Base-by-base conservation (phyloP, 2,797 vertebrate genomes). In the Xiphophorus birchmanni region DNA sequence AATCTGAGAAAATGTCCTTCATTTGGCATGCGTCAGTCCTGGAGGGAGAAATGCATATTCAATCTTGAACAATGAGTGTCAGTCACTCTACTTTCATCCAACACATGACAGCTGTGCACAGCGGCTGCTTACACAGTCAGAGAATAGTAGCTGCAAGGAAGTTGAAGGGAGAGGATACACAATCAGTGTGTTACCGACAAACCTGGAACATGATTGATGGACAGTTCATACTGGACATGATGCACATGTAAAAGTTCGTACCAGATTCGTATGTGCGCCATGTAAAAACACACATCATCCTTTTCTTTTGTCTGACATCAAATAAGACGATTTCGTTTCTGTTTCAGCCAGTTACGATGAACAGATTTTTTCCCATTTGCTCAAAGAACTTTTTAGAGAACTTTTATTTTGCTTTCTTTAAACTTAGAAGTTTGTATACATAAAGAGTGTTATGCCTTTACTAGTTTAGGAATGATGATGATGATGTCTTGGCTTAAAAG, bases 1-100 rank as follows among this genome's bases (percentile, higher is more conserved):
- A 93, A 94, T 95, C 92, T 94, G 84, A 37, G 83, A 90, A 76
- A 86, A 88, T 79, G 92, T 92, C 92, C 92, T 94, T 94, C 86
- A 78, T 84, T 93, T 90, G 92, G 89, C 85, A 84, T 79, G 77
- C 84, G 83, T 92, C 90, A 86, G 86, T 92, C 91, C 93, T 92
- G 89, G 84, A 84, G 84, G 92, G 91, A 90, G 86, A 90, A 89
- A 91, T 92, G 87, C 90, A 91, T 90, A 93, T 92, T 91, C 89
- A 89, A 67, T 91, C 90, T 87, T 72, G 48, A 92, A 93, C 91
- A 93, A 88, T 91, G 86, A 86, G 80, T 89, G 94, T 95, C 92
- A 90, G 74, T 95, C 93, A 93, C 84, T 78, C 40, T 23, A 26
- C 85, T 89, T 86, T 88, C 78, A 81, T 54, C 80, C 84, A 89